phyloP scores from a whole-genome alignment of 2,888 invertebrate genomes.

The Calameuta idolon region DNA sequence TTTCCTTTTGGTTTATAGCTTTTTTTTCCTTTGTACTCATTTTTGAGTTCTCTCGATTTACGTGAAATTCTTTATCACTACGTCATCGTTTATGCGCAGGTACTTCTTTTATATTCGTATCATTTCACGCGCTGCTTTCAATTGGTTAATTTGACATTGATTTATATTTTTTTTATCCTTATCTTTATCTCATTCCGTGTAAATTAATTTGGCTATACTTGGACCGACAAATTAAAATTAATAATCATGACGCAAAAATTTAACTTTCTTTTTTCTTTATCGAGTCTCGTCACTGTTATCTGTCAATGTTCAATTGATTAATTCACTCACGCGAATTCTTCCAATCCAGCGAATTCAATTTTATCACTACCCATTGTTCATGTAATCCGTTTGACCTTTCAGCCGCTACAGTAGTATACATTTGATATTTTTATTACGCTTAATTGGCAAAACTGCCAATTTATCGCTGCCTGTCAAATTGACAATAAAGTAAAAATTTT shows the following conservation, averaged over 20 bases:
- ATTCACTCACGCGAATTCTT: neutral
- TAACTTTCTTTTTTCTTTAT: neutral
- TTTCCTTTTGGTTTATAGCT: neutral
- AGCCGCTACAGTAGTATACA: neutral
- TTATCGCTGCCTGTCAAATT: neutral
- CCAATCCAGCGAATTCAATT: neutral
- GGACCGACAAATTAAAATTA: neutral
- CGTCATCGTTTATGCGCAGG: too few species aligned
- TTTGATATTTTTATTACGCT: neutral
- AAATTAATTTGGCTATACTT: neutral
- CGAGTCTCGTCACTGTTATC: neutral
- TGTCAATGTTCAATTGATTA: neutral
- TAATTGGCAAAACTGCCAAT: neutral
- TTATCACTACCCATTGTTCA: neutral
- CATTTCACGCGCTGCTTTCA: too few species aligned
- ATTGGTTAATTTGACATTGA: too few species aligned
- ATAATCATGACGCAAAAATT: neutral
- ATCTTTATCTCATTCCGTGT: too few species aligned
- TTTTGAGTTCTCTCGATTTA: neutral
- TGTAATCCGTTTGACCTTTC: neutral
- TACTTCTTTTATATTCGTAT: too few species aligned
- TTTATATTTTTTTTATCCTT: neutral
- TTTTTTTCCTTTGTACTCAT: neutral
- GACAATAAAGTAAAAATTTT: too few species aligned
- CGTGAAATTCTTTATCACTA: too few species aligned